Evolutionary conservation across 2,888 invertebrate genomes (phyloP).

Genomic region (Stenurella melanura): DNA sequence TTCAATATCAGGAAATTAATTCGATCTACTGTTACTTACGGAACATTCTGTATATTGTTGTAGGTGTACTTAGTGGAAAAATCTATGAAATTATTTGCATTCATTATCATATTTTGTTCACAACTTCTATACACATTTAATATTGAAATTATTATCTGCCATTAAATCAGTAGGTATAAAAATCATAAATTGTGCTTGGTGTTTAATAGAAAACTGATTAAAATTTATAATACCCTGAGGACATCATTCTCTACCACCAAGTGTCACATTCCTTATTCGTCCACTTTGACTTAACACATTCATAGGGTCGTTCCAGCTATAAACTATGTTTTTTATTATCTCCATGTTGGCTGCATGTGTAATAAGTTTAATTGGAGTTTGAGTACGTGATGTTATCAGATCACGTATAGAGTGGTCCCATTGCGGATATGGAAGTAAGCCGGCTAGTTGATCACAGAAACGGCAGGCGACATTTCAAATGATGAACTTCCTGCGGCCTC

Average conservation of each 20-base stretch:
- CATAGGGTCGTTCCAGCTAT: conserved; percentile 17
- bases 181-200: too few relatives aligned
- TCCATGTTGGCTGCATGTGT: conserved; percentile 35
- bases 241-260: not conserved
- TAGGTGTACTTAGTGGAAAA: too few relatives aligned
- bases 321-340: conserved; percentile 34
- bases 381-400: conserved; percentile 48
- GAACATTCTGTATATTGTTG: too few relatives aligned
- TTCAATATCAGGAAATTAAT: too few relatives aligned
- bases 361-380: conserved; percentile 43
- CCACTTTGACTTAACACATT: conserved; percentile 20
- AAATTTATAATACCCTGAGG: not conserved
- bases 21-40: too few relatives aligned
- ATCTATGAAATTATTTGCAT: too few relatives aligned
- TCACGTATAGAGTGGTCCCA: conserved; percentile 50
- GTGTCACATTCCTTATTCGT: conserved; percentile 16
- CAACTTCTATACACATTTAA: too few relatives aligned
- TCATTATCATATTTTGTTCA: too few relatives aligned
- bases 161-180: too few relatives aligned
- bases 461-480: conserved; percentile 60
- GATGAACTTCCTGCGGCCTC: conserved; percentile 57
- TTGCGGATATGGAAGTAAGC: conserved; percentile 61
- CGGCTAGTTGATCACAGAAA: conserved; percentile 59
- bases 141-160: too few relatives aligned
- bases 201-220: too few relatives aligned